A percentile compares a stretch with the other conserved stretches of the same genome.
Conservation (phyloP, 2,797 vertebrate species). For the Sebastes kiyomatsui region DNA sequence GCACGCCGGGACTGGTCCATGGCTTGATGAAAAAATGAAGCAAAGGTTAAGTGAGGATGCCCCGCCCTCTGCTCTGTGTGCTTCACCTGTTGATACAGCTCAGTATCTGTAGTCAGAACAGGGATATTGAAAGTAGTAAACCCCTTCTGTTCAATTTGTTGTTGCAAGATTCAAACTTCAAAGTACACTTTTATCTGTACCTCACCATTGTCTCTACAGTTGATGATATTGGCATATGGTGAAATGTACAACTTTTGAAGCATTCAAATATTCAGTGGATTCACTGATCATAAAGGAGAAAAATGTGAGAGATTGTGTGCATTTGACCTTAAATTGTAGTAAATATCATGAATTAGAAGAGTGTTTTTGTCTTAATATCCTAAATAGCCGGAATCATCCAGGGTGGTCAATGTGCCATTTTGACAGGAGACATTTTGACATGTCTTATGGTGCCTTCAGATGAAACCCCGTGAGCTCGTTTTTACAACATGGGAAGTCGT, state of each 20-base stretch:
- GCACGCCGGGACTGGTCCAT: background rate
- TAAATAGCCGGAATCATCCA: background rate
- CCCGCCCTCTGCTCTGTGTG: background rate
- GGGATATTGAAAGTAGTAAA: background rate
- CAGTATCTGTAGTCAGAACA: background rate
- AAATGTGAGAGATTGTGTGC: background rate
- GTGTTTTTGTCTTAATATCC: background rate
- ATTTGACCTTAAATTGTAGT: background rate
- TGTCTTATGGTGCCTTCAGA: background rate
- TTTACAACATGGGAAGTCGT: no score
- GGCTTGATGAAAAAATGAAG: conserved; percentile 24
- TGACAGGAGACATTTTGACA: background rate
- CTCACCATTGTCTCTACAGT: background rate
- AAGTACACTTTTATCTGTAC: background rate
- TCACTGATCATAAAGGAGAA: background rate
- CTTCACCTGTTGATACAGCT: conserved; percentile 35
- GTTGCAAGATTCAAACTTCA: background rate
- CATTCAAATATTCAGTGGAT: background rate
- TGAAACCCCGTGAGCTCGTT: no score
- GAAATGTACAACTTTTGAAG: background rate
- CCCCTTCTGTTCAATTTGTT: background rate
- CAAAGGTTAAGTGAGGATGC: conserved; percentile 11
- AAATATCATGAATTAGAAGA: background rate
- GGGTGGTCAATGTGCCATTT: background rate
- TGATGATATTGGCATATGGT: background rate